Percentiles rank a stretch among this genome's conserved stretches.
phyloP scores from a whole-genome alignment of 64 coral and sea anemone genomes.

The Porites lutea region DNA sequence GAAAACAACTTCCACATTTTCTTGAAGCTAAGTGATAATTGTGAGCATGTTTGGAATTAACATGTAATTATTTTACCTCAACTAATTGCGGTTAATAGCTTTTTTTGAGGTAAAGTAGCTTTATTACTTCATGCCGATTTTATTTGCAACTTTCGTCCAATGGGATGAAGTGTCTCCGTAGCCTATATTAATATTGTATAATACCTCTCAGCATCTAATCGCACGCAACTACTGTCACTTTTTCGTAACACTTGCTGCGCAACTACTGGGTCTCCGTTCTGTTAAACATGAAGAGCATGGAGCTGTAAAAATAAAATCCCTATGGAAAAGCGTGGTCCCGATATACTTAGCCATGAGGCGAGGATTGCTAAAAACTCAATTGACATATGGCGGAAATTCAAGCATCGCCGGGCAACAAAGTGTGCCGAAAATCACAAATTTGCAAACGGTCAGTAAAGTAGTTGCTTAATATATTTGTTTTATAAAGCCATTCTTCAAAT shows the following conservation, averaged over 20 bases:
- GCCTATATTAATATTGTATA: slow-evolving; percentile 5
- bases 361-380: slow-evolving; percentile 58
- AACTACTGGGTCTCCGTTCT: too few species aligned
- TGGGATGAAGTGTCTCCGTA: neutral
- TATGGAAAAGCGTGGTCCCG: neutral
- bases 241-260: neutral
- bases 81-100: neutral
- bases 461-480: neutral
- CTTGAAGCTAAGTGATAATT: too few species aligned
- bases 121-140: neutral
- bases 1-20: too few species aligned
- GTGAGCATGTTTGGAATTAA: neutral
- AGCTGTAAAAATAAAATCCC: neutral
- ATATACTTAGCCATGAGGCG: slow-evolving; percentile 9
- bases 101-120: neutral
- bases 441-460: slow-evolving; percentile 74
- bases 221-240: slow-evolving; percentile 1
- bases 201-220: neutral
- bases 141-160: neutral
- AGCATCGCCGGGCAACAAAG: slow-evolving; percentile 55
- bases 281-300: too few species aligned
- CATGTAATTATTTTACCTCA: neutral
- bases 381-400: slow-evolving; percentile 64
- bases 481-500: too few species aligned
- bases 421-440: slow-evolving; percentile 90